Evolutionary conservation across 2,113 vertebrate genomes (phyloP).

Genomic region (Pollimyrus isidori): DNA sequence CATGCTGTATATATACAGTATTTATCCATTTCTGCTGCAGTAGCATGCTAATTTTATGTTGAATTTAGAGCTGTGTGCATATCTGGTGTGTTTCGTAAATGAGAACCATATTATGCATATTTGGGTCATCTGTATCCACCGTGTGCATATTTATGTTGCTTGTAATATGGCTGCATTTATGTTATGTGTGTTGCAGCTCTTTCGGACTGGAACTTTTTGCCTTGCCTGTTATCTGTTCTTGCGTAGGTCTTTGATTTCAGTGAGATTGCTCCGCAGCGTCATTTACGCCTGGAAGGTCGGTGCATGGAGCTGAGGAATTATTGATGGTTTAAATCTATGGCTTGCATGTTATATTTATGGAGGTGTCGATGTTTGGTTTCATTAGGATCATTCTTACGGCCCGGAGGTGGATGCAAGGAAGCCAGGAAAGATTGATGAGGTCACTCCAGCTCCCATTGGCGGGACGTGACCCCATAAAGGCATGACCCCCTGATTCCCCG

Average conservation of each 20-base stretch:
- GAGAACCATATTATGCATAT: background rate
- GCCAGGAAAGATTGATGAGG: slow-evolving; percentile 52
- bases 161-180: background rate
- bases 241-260: background rate
- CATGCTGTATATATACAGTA: background rate
- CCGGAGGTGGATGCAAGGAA: background rate
- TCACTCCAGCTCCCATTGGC: slow-evolving; percentile 43
- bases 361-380: background rate
- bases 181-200: background rate
- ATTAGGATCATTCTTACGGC: background rate
- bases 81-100: background rate
- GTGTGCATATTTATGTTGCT: background rate
- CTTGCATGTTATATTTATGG: background rate
- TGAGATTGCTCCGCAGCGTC: background rate
- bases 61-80: background rate
- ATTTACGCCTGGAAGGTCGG: background rate
- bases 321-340: slow-evolving; percentile 40
- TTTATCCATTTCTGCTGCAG: background rate
- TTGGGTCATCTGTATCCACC: background rate
- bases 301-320: slow-evolving; percentile 34
- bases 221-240: background rate
- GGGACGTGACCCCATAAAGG: slow-evolving; percentile 48
- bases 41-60: background rate
- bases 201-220: background rate
- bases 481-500: slow-evolving; percentile 41